phyloP scores from a whole-genome alignment of 2,888 invertebrate genomes.

The Andrena bucephala region DNA sequence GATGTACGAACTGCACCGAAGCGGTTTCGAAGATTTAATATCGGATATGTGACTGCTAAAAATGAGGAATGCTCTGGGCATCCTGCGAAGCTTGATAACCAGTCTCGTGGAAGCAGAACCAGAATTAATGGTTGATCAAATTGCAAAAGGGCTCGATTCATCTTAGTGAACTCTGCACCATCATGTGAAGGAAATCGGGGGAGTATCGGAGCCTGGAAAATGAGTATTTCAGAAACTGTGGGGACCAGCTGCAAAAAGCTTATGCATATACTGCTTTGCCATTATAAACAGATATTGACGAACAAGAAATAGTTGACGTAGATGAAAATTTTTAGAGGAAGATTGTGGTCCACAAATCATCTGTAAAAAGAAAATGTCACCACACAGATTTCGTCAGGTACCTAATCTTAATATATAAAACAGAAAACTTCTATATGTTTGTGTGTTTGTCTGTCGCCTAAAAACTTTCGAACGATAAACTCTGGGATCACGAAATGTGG shows the following conservation, averaged over 20 bases:
- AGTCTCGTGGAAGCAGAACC: neutral
- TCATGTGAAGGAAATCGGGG: neutral
- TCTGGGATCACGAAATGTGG: too few relatives aligned
- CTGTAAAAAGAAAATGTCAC: neutral
- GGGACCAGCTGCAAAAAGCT: neutral
- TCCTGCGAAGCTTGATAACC: neutral
- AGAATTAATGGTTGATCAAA: conserved; percentile 16
- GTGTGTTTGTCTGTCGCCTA: too few relatives aligned
- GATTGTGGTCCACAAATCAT: neutral
- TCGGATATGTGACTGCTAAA: conserved; percentile 4
- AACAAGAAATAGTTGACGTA: neutral
- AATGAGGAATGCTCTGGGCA: conserved; percentile 7
- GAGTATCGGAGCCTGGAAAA: neutral
- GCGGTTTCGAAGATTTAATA: conserved; percentile 7
- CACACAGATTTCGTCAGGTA: neutral
- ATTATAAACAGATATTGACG: neutral
- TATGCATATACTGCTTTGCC: neutral
- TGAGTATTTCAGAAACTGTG: neutral
- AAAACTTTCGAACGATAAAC: too few relatives aligned
- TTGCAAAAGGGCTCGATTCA: conserved; percentile 1
- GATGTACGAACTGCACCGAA: neutral
- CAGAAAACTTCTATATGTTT: too few relatives aligned
- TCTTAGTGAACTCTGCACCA: neutral
- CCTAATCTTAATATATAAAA: neutral
- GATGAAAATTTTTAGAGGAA: neutral